Evolutionary conservation across 2,113 vertebrate genomes (phyloP).

Genomic region (Xenopus laevis): DNA sequence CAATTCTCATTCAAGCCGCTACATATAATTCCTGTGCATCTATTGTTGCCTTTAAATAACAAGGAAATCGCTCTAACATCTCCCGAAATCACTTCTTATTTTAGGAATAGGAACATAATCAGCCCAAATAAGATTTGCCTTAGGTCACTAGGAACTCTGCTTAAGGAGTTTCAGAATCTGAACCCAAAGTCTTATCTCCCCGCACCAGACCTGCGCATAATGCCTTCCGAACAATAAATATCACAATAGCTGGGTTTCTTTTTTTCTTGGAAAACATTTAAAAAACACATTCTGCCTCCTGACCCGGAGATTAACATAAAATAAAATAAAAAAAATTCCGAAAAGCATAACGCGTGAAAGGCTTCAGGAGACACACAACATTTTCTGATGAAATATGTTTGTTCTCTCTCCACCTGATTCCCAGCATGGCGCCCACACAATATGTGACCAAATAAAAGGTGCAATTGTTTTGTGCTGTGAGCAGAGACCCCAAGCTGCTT

Average conservation of each 20-base stretch:
- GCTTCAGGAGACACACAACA: background rate
- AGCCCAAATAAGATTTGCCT: background rate
- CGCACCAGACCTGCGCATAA: background rate
- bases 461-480: slow-evolving; percentile 10
- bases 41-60: background rate
- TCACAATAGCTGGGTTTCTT: background rate
- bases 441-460: slow-evolving; percentile 16
- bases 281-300: background rate
- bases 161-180: background rate
- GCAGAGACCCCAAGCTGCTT: slow-evolving; percentile 3
- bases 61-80: background rate
- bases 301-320: background rate
- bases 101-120: background rate
- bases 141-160: background rate
- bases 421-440: background rate
- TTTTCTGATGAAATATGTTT: slow-evolving; percentile 5
- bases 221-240: background rate
- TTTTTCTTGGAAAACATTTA: too few species aligned
- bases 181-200: background rate
- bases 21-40: too few species aligned
- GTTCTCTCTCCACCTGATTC: background rate
- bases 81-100: background rate
- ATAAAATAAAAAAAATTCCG: background rate
- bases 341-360: background rate
- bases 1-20: too few species aligned